phyloP scores from a whole-genome alignment of 1,140 invertebrate genomes.

The Drosophila ercepeae region DNA sequence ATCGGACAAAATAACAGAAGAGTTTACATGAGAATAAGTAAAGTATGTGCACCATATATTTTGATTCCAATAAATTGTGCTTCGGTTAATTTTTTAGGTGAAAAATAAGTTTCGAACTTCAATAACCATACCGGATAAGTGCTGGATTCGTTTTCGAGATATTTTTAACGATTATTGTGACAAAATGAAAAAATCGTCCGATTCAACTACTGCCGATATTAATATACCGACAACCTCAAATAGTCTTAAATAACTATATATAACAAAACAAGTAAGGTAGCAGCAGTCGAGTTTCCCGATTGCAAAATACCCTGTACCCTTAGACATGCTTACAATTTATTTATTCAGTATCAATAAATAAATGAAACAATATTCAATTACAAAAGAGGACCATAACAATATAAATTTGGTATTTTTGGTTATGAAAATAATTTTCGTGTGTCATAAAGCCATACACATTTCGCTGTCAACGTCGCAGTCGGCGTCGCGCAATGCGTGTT shows the following conservation, averaged over 20 bases:
- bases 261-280: neutral
- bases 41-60: slow-evolving; percentile 87
- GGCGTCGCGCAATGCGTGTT: too few relatives aligned
- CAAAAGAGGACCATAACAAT: too few relatives aligned
- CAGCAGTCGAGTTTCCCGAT: too few relatives aligned
- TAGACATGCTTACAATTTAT: too few relatives aligned
- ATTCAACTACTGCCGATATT: slow-evolving; percentile 82
- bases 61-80: neutral
- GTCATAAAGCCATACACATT: too few relatives aligned
- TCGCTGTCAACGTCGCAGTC: too few relatives aligned
- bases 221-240: slow-evolving; percentile 77
- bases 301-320: too few relatives aligned
- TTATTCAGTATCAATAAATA: too few relatives aligned
- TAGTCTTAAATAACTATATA: slow-evolving; percentile 72
- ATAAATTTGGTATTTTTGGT: too few relatives aligned
- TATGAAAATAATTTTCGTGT: too few relatives aligned
- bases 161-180: slow-evolving; percentile 98
- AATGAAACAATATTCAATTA: too few relatives aligned
- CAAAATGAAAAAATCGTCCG: slow-evolving; percentile 88
- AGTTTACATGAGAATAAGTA: slow-evolving; percentile 99
- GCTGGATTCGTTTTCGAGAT: slow-evolving; percentile 97
- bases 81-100: slow-evolving; percentile 87
- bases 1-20: slow-evolving; percentile 99
- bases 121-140: slow-evolving; percentile 98
- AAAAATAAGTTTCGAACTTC: slow-evolving; percentile 99